Base-by-base conservation (phyloP, 2,113 vertebrate genomes). In the Hypomesus transpacificus region DNA sequence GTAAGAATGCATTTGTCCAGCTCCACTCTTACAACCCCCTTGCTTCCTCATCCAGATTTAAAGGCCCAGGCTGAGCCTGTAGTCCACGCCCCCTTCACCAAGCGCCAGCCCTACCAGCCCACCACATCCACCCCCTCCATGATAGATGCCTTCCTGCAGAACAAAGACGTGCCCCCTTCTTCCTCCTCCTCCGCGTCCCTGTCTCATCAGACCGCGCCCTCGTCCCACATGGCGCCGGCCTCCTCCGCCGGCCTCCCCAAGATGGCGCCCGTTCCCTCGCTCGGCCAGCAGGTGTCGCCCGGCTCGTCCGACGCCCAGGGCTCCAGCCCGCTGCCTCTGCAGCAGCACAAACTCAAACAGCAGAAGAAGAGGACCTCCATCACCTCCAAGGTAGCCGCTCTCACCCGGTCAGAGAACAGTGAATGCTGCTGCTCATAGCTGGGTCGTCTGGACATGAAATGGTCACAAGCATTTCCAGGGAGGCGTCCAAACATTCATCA, bases 321-420 rank as follows among this genome's bases (percentile, higher is more conserved):
- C 57, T 95, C 94, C n/a, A 98, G 96, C 84, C 96, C 97, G n/a
- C 94, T 98, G 77, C 95, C 96, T 0, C 89, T 95, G 31, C 96
- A 98, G 89, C 97, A 99, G 89, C 97, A 98, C 82, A 98, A 97
- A 86, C 91, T 97, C 61, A 98, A 96, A 83, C 95, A 94, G 77
- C 97, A 97, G 65, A 99, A 95, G 91, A 99, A 99, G 78, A 97
- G 96, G 81, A 86, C 94, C 0, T 94, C 97, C 0, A 93, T 99
- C 73, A 93, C 94, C 74, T 95, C 95, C 24, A 99, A 99, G 94
- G 97, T 96, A 83, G 22, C 17, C 26, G 1, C 39, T 46, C 9
- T 13, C 39, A 1, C 13, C 39, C 39, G 5, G 39, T 46, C 9
- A 13, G 7, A 34, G 31, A 5, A 34, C 31, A 34, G 31, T n/a